Conservation (phyloP, 2,888 invertebrate genomes). For the Lasioglossum villosulum region DNA sequence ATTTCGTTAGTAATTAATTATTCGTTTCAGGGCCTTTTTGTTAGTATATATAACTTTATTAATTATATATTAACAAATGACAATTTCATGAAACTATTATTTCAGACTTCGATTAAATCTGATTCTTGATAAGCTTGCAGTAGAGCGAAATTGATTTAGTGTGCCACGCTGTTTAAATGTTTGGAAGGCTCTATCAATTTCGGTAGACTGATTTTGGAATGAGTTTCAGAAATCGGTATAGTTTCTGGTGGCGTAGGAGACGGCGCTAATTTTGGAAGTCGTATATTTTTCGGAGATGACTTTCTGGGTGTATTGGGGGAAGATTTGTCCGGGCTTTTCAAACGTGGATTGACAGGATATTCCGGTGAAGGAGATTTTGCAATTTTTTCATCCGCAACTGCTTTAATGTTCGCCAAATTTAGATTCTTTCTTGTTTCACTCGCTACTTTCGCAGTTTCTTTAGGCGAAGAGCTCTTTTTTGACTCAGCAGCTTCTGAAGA, state of each 20-base stretch:
- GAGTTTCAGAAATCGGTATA: constrained; percentile 29
- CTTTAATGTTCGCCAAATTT: constrained; percentile 31
- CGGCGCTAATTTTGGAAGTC: constrained; percentile 72
- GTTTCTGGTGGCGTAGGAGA: constrained; percentile 56
- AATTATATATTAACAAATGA: not conserved
- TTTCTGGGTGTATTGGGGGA: constrained; percentile 51
- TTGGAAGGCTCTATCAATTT: constrained; percentile 72
- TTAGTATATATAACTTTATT: not conserved
- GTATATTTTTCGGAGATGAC: constrained; percentile 70
- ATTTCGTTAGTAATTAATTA: not conserved
- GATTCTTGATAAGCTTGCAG: not conserved
- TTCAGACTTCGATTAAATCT: not conserved
- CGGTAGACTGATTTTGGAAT: constrained; percentile 71
- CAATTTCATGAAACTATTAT: not conserved
- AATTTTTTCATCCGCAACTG: constrained; percentile 31
- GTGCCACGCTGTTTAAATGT: constrained; percentile 59
- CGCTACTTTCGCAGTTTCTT: constrained; percentile 15
- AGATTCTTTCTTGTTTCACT: constrained; percentile 5
- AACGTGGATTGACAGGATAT: constrained; percentile 55
- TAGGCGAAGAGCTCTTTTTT: constrained; percentile 7
- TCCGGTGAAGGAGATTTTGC: constrained; percentile 47
- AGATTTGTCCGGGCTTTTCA: constrained; percentile 65
- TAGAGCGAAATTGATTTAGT: constrained; percentile 45
- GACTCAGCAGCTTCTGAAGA: constrained; percentile 66
- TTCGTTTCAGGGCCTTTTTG: not conserved